Evolutionary conservation across 2,113 vertebrate genomes (phyloP), one percentile per base, ranked within the genome.

Genomic region (Cyanocitta stelleri): DNA sequence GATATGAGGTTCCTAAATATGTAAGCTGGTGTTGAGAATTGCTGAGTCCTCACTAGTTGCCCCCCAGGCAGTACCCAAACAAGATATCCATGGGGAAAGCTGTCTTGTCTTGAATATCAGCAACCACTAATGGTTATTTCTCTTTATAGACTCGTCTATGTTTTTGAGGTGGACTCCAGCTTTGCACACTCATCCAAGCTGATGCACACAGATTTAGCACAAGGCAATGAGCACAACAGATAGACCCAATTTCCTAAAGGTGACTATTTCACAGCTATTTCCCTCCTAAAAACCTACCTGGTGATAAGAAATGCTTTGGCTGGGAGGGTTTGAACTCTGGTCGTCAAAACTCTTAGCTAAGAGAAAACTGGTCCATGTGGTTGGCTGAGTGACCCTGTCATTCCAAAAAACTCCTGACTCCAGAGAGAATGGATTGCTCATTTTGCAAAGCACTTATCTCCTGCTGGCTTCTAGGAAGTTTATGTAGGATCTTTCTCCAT

Each of bases 11-110:
- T 89, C 83, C 88, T 95, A 75, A 95, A 92, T 81, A 52, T 30
- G 61, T 81, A 75, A 78, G 44, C 48, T 92, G 73, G 43, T 72
- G 39, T 72, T 93, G 86, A 81, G 66, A 95, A 94, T 27, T 90
- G 92, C 95, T 87, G 92, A 96, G 69, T 81, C n/a, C 49, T 96
- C 86, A 62, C 73, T 92, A 72, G 69, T 43, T 93, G 18, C 56
- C 73, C 72, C 92, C 88, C 76, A 86, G 88, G 85, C 88, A 71
- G 48, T 86, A 64, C 68, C 54, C 73, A 78, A 89, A 84, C 16
- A 64, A 64, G 83, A 22, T 20, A 68, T 37, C 76, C 16, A 0
- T n/a, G 56, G 68, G 41, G 58, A 81, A 89, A 78, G 4, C 52
- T 88, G 63, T 82, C 89, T 54, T 37, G 20, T 54, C 66, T 68